phyloP scores from a whole-genome alignment of 2,888 invertebrate genomes.

The Dysmachus trigonus region DNA sequence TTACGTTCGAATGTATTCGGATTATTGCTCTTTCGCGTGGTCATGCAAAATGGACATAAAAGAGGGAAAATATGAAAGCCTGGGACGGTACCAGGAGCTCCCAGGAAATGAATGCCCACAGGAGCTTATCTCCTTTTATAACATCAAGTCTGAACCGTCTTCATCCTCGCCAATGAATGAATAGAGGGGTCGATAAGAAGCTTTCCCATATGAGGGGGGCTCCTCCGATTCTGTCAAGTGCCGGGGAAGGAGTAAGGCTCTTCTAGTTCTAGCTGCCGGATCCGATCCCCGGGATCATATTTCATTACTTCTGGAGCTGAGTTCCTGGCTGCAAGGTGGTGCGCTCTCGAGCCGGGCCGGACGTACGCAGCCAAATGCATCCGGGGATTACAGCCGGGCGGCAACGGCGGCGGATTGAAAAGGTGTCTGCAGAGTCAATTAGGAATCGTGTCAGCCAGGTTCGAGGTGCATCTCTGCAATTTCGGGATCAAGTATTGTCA shows the following conservation, averaged over 20 bases:
- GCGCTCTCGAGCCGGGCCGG: background rate
- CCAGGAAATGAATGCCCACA: constrained; percentile 29
- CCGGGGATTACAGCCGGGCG: background rate
- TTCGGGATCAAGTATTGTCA: background rate
- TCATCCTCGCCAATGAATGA: constrained; percentile 16
- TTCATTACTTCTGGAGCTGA: background rate
- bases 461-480: background rate
- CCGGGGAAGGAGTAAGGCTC: background rate
- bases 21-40: constrained; percentile 48
- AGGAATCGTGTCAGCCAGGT: background rate
- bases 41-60: constrained; percentile 49
- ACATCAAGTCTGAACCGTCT: background rate
- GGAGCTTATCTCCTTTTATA: constrained; percentile 34
- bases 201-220: background rate
- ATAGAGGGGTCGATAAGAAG: constrained; percentile 12
- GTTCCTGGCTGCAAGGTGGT: background rate
- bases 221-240: background rate
- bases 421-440: background rate
- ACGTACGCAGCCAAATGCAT: background rate
- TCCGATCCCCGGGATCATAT: background rate
- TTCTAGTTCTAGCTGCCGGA: background rate
- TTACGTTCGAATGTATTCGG: constrained; percentile 46
- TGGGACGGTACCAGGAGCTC: background rate
- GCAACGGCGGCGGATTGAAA: background rate
- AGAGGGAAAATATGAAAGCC: constrained; percentile 41